A percentile compares a stretch with the other conserved stretches of the same genome.
These are phyloP conservation scores for Drosophila jambulina DNA, from an alignment of 1,140 invertebrate genomes.

Conservation along the genomic window DNA sequence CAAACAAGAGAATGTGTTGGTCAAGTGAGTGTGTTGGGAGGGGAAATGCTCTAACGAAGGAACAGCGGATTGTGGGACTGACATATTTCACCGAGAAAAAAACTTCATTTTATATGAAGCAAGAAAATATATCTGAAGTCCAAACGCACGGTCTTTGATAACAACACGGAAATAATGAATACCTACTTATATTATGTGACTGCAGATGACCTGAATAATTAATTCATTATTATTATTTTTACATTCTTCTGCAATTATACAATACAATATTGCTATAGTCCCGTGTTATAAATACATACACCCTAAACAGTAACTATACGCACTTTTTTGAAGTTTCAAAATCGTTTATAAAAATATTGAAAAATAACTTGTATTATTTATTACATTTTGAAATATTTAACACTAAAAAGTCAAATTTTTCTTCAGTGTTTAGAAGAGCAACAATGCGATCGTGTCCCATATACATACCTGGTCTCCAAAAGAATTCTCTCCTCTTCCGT, in stretches of 20 bases:
- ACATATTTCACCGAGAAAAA: conserved; percentile 1
- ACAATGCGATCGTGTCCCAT: conserved; percentile 51
- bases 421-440: not conserved
- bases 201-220: too few species aligned
- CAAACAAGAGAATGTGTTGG: conserved; percentile 57
- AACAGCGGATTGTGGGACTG: conserved; percentile 4
- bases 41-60: conserved; percentile 25
- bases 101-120: not conserved
- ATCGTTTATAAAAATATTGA: too few species aligned
- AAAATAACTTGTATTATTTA: not conserved
- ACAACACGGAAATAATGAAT: not conserved
- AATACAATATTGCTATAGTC: too few species aligned
- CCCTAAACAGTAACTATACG: too few species aligned
- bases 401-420: not conserved
- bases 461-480: conserved; percentile 54
- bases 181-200: too few species aligned
- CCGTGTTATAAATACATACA: too few species aligned
- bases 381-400: not conserved
- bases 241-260: not conserved
- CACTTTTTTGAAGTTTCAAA: too few species aligned
- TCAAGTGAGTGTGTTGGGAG: not conserved
- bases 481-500: conserved; percentile 43
- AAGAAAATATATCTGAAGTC: not conserved
- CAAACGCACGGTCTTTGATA: not conserved
- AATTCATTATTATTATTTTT: not conserved